Evolutionary conservation across 2,888 invertebrate species (phyloP).

Genomic region (Pyrrhia umbra): DNA sequence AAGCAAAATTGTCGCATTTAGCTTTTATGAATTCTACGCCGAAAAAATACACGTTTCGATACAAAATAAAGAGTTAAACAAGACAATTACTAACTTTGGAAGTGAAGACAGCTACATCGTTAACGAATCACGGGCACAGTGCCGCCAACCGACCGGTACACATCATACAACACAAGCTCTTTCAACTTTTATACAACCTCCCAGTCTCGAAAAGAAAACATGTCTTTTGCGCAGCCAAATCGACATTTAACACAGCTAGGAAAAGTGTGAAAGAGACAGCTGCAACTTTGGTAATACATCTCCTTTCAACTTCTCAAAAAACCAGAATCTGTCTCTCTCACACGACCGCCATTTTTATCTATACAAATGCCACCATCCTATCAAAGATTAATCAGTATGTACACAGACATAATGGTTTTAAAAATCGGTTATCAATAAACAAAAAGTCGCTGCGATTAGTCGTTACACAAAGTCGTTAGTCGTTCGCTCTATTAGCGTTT

Average conservation of each 20-base stretch:
- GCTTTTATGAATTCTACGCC: neutral
- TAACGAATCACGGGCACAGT: constrained; percentile 14
- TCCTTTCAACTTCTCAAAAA: no score
- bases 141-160: constrained; percentile 4
- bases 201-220: constrained; percentile 41
- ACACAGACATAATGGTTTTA: constrained; percentile 30
- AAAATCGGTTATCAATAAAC: constrained; percentile 28
- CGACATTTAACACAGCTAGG: neutral
- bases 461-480: constrained; percentile 50
- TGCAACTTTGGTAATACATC: no score
- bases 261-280: neutral
- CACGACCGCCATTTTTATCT: constrained; percentile 4
- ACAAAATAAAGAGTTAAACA: constrained; percentile 17
- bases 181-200: constrained; percentile 24
- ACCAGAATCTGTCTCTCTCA: neutral
- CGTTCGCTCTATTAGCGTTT: constrained; percentile 19
- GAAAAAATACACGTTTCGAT: constrained; percentile 14
- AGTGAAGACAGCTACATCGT: constrained; percentile 45
- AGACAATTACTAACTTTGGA: constrained; percentile 56
- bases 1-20: no score
- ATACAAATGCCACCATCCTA: constrained; percentile 26
- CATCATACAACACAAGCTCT: constrained; percentile 38
- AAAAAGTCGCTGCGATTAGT: constrained; percentile 44
- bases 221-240: constrained; percentile 44
- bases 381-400: constrained; percentile 34